A percentile compares a stretch with the other conserved stretches of the same genome.
phyloP scores from a whole-genome alignment of 1,140 invertebrate species.

The Drosophila simulans region DNA sequence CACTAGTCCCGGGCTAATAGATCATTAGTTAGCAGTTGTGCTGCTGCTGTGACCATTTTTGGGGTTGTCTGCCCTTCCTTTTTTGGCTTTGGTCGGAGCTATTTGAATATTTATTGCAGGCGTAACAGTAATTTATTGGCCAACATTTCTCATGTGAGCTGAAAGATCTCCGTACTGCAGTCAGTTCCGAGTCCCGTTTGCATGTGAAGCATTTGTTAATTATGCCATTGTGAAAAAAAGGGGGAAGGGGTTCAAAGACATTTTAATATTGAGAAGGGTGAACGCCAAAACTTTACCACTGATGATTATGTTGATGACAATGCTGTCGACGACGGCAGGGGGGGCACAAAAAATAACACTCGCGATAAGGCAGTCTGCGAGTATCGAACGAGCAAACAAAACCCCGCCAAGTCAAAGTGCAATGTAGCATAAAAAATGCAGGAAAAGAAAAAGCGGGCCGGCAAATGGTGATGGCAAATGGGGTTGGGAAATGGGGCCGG shows the following conservation, averaged over 20 bases:
- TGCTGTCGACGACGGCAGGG: conserved; percentile 38
- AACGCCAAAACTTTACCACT: conserved; percentile 44
- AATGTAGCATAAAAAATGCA: conserved; percentile 77
- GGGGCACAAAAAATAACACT: conserved; percentile 42
- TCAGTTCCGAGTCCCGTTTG: neutral
- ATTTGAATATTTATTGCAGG: conserved; percentile 82
- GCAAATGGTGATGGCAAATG: conserved; percentile 11
- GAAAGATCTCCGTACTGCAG: conserved; percentile 25
- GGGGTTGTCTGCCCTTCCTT: conserved; percentile 23
- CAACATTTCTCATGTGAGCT: conserved; percentile 66
- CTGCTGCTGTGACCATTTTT: conserved; percentile 56
- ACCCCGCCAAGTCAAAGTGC: conserved; percentile 73
- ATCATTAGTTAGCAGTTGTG: conserved; percentile 77
- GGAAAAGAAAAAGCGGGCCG: conserved; percentile 8
- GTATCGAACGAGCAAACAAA: conserved; percentile 63
- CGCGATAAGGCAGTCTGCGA: conserved; percentile 51
- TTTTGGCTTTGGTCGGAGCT: conserved; percentile 30
- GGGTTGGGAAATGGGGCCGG: conserved; percentile 15
- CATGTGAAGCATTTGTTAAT: conserved; percentile 44
- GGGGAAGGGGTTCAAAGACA: conserved; percentile 31
- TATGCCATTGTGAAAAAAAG: conserved; percentile 1
- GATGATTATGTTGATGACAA: conserved; percentile 77
- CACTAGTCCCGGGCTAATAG: conserved; percentile 63
- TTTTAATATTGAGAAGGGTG: conserved; percentile 19
- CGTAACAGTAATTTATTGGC: conserved; percentile 76